phyloP scores from a whole-genome alignment of 2,888 invertebrate genomes.

The Drosophila mimetica region DNA sequence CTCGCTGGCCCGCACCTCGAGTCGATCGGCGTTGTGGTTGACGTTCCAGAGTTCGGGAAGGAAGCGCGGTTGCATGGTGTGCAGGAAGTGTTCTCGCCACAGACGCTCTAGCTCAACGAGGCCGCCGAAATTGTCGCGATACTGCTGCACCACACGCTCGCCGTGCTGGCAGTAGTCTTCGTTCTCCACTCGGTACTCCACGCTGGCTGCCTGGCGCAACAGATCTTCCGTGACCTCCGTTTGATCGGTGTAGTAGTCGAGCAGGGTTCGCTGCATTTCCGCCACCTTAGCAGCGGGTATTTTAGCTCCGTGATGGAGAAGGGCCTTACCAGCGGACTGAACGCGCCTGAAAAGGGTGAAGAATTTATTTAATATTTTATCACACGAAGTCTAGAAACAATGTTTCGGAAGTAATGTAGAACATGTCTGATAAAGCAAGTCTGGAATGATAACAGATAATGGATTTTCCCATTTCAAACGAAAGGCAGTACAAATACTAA shows the following conservation, averaged over 20 bases:
- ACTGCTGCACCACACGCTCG: conserved; percentile 87
- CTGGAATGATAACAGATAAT: background rate
- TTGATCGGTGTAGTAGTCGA: conserved; percentile 85
- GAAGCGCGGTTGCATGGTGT: conserved; percentile 88
- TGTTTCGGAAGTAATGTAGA: background rate
- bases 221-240: conserved; percentile 85
- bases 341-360: conserved; percentile 84
- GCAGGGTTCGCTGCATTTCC: conserved; percentile 85
- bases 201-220: conserved; percentile 85
- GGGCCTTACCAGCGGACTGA: conserved; percentile 87
- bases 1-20: conserved; percentile 85
- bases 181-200: conserved; percentile 85
- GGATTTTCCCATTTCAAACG: background rate
- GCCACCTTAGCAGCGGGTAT: conserved; percentile 86
- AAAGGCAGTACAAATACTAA: conserved; percentile 36
- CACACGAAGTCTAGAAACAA: background rate
- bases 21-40: conserved; percentile 88
- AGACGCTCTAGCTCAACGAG: conserved; percentile 88
- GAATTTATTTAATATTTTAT: background rate
- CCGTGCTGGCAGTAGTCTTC: conserved; percentile 86
- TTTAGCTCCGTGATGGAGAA: conserved; percentile 84
- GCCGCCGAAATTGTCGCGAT: conserved; percentile 85
- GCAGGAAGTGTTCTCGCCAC: conserved; percentile 91
- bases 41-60: conserved; percentile 92
- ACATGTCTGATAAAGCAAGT: background rate